Base-by-base conservation (phyloP, 2,797 vertebrate species). In the Orientallactaga sibirica region DNA sequence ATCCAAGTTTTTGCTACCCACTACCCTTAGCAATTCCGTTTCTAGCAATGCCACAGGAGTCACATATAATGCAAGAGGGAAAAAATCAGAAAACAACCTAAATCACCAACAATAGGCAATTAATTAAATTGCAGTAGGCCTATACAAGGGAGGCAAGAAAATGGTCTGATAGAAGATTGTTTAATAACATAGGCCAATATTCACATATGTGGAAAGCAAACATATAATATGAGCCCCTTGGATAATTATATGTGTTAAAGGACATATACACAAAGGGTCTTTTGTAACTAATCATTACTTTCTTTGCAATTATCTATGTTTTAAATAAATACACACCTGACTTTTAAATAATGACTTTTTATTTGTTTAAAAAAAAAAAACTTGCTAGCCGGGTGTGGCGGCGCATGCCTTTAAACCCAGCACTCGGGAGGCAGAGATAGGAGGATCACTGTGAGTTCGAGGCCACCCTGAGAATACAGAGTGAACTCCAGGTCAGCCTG, bases 71-170 rank as follows among this genome's bases (percentile, higher is more conserved):
- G 41, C 33, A 95, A 73, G 52, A 85, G n/a, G 58, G 24, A 73
- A 67, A 84, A 92, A 90, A 29, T 78, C 33, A 91, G 86, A 95
- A 94, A 93, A 83, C 68, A 74, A 91, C 18, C 37, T 75, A 73
- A 74, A 89, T 89, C 24, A 20, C 55, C 83, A 86, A 73, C 3
- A 77, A 75, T 1, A 48, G 43, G 43, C 52, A 18, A 87, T 66
- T 86, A 24, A 96, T 82, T 93, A 87, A 90, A 67, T 71, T 70
- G 70, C 19, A 85, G 20, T 81, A 25, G 67, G 18, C 19, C 15
- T 70, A 33, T 86, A 82, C 29, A 75, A 83, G 14, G 20, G 24
- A 58, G 68, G 12, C 18, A 33, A 77, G 94, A 80, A 95, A 86
- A 64, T 73, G 27, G 52, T 70, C 52, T 77, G 37, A 20, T 2